A percentile compares a stretch with the other conserved stretches of the same genome.
These are phyloP conservation scores for Bos indicus DNA, from an alignment of 2,113 vertebrate genomes.

Conservation along the genomic window DNA sequence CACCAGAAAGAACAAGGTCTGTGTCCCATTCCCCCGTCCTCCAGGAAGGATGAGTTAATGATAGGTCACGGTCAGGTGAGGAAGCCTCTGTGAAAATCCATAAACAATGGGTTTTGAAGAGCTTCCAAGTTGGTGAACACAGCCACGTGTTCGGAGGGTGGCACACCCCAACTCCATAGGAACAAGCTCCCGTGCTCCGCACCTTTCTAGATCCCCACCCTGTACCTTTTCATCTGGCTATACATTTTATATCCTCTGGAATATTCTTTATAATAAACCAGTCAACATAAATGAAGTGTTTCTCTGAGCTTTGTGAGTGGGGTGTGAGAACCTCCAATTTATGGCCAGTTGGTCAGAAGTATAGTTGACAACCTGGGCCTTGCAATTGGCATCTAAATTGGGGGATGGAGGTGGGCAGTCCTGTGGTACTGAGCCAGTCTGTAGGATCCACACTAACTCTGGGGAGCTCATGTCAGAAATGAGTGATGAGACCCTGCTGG, in stretches of 20 bases:
- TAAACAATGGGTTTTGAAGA: background rate
- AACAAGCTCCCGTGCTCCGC: background rate
- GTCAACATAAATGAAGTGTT: background rate
- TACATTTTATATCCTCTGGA: background rate
- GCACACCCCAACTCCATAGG: accelerated
- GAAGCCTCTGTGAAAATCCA: background rate
- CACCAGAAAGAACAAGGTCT: background rate
- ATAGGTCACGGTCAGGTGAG: background rate
- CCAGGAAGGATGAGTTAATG: background rate
- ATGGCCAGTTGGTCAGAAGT: background rate
- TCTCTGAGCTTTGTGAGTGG: background rate
- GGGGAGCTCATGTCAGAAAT: background rate
- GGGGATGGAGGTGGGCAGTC: background rate
- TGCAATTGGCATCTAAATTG: background rate
- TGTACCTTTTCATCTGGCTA: background rate
- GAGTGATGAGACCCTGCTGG: background rate
- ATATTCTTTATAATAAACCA: background rate
- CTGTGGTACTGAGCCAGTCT: background rate
- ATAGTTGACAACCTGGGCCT: background rate
- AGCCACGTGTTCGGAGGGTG: accelerated
- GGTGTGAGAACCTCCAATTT: background rate
- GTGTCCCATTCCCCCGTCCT: background rate
- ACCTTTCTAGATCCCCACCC: background rate
- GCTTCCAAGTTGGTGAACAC: background rate
- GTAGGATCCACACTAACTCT: background rate